Base-by-base conservation (phyloP, 2,888 invertebrate species). In the Eristalinus sepulchralis region DNA sequence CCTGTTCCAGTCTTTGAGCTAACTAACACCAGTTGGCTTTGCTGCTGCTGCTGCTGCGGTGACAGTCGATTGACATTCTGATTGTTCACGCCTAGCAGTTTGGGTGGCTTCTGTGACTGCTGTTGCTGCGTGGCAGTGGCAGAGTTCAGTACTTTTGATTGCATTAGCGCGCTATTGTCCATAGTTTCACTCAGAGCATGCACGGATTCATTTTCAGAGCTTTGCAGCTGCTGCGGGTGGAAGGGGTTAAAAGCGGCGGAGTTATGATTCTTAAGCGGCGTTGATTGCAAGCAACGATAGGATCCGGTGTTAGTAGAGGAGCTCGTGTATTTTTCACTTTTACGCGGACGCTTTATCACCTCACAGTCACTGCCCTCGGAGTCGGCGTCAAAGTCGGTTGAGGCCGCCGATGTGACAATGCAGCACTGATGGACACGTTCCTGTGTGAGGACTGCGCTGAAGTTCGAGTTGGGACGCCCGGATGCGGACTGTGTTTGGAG, bases 311-410 rank as follows among this genome's bases (percentile, higher is more conserved):
- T 39, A 60, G 70, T 57, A 83, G 71, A 47, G 76, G 71, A 47
- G 76, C 82, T 68, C 83, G 88, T 55, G 87, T 87, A 39, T 88
- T 88, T 85, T 89, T 89, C 76, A 89, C 84, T 83, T 67, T 64
- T 70, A 33, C 76, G 80, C 13, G 77, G 71, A 34, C 87, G 87
- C 77, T 90, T 90, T 76, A 89, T 89, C 92, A 94, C 89, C 93
- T 94, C 93, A 80, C 90, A 90, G 86, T 94, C 93, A 88, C 93
- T 93, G 88, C 92, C 93, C 89, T 95, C 95, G 64, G 94, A 94
- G 89, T 95, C 95, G 34, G 95, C 95, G 89, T 94, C 95, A 90
- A 94, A 95, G 88, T 94, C 94, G 73, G 91, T 92, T 36, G 91
- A 88, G 1, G 91, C 91, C 11, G 91, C 89, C 17, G 89, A 86